Evolutionary conservation across 2,888 invertebrate genomes (phyloP).

Genomic region (Monoplex corrugatus): DNA sequence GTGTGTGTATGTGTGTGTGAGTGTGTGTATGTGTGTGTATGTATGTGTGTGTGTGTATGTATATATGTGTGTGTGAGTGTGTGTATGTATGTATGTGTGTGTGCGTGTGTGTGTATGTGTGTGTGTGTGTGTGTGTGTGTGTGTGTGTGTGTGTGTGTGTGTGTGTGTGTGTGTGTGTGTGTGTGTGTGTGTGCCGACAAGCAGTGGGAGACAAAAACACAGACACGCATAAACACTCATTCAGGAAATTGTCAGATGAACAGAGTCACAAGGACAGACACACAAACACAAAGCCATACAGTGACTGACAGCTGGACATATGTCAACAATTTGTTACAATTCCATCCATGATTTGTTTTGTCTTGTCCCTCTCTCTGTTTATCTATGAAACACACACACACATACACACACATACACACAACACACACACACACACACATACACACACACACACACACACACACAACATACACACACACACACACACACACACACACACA

Average conservation of each 20-base stretch:
- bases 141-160: not conserved
- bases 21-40: not conserved
- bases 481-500: no score
- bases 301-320: not conserved
- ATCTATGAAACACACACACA: no score
- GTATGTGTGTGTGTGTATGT: not conserved
- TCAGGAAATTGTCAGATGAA: not conserved
- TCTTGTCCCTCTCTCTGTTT: no score
- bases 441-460: no score
- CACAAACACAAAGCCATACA: no score
- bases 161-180: not conserved
- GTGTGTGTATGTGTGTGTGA: not conserved
- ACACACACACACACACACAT: no score
- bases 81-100: not conserved
- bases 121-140: not conserved
- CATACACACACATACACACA: no score
- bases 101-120: not conserved
- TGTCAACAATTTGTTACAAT: not conserved
- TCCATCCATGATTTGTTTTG: not conserved
- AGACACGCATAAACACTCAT: no score
- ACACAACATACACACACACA: no score
- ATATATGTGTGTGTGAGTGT: not conserved
- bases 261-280: not conserved
- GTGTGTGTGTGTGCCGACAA: no score
- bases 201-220: no score